Evolutionary conservation across 2,797 vertebrate species (phyloP).

Genomic region (Xenopus petersii): DNA sequence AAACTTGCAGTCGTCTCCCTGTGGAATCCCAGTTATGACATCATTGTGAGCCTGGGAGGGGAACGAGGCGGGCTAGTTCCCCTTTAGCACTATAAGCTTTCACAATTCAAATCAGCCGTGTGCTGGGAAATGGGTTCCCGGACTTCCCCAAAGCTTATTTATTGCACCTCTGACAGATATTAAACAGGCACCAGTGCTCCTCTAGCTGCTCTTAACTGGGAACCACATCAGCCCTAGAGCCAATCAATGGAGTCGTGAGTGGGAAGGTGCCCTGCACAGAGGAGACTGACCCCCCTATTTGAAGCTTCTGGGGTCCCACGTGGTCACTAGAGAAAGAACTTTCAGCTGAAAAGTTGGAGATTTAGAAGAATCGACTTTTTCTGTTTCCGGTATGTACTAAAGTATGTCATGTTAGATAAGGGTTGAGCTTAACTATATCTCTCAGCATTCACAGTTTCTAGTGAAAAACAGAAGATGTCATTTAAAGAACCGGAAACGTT

Average conservation of each 20-base stretch:
- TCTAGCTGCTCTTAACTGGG: not conserved
- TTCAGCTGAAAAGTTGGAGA: not conserved
- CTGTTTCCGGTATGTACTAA: too few relatives aligned
- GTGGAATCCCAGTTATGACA: slow-evolving; percentile 38
- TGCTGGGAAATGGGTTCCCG: slow-evolving; percentile 27
- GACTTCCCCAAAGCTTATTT: not conserved
- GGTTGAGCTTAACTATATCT: too few relatives aligned
- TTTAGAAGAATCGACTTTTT: too few relatives aligned
- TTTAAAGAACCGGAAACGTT: too few relatives aligned
- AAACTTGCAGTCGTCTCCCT: slow-evolving; percentile 7
- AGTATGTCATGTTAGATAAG: too few relatives aligned
- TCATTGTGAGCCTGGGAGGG: slow-evolving; percentile 22
- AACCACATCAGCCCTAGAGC: not conserved
- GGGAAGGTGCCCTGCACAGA: too few relatives aligned
- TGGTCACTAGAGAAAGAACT: not conserved
- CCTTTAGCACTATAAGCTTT: not conserved
- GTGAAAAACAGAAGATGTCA: too few relatives aligned
- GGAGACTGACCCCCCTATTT: too few relatives aligned
- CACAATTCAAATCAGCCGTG: slow-evolving; percentile 2
- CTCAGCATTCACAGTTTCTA: too few relatives aligned
- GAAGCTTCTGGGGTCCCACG: too few relatives aligned
- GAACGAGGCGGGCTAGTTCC: not conserved
- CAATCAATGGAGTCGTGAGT: not conserved
- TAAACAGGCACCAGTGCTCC: slow-evolving; percentile 1
- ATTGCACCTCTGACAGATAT: not conserved